Base-by-base conservation (phyloP, 2,797 vertebrate species). In the Distichodus sexfasciatus region DNA sequence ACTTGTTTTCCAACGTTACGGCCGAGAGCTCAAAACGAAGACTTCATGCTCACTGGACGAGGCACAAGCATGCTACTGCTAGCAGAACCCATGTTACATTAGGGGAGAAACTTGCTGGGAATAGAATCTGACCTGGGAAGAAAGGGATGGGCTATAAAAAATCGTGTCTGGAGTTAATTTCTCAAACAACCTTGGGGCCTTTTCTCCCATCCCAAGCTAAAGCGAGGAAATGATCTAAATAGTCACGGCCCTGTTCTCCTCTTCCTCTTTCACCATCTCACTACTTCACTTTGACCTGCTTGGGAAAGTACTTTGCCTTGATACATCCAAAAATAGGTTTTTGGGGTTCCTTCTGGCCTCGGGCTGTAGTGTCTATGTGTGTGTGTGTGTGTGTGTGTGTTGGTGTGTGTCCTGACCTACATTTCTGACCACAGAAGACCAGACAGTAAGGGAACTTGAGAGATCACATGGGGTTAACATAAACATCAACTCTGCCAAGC, bases 341-440 rank as follows among this genome's bases (percentile, higher is more conserved):
- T 48, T 14, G 47, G 59, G 60, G 46, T 64, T 68, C 17, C 38
- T 65, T 65, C 6, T 12, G 12, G 61, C 36, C 41, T 60, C 1
- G 17, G 24, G 54, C 61, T 60, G 47, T 24, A 54, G 38, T 68
- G 19, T 63, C 46, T 66, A 36, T 57, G 33, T 31, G 15, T 17
- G 35, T 19, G 19, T 6, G 55, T 53, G 36, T 38, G 54, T 66
- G 29, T 50, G n/a, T n/a, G n/a, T n/a, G 19, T 6, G 55, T 53
- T 26, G 29, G 54, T 66, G 29, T 50, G 26, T 28, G 46, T 61
- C 57, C 76, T 87, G 84, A 87, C 86, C 86, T 85, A 88, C 81
- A 88, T 88, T 86, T 36, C 0, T 26, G 14, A 69, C 76, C 72
- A 74, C 74, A 75, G 75, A 71, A 77, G 77, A 78, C 76, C 54